A percentile compares a stretch with the other conserved stretches of the same genome.
These are phyloP conservation scores for Gymnocypris eckloni DNA, from an alignment of 2,797 vertebrate species.

Conservation along the genomic window DNA sequence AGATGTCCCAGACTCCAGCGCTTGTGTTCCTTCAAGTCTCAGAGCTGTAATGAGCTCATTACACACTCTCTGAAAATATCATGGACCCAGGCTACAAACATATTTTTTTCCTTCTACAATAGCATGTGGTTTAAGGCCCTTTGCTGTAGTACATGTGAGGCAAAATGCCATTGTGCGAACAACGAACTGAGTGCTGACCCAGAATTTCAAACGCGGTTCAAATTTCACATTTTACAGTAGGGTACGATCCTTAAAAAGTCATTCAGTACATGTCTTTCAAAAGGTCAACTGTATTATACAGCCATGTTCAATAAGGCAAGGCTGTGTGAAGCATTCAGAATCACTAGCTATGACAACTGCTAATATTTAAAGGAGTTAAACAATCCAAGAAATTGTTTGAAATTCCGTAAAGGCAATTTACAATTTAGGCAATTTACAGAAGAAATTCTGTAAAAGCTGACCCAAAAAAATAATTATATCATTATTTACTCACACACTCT, in stretches of 20 bases:
- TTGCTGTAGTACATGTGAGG: constrained; percentile 33
- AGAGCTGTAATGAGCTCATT: constrained; percentile 49
- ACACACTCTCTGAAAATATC: constrained; percentile 47
- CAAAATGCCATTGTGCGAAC: not conserved
- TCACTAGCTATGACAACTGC: too few relatives aligned
- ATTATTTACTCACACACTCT: not conserved
- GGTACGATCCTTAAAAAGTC: not conserved
- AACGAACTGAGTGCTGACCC: not conserved
- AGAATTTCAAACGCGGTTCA: constrained; percentile 30
- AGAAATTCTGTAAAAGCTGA: not conserved
- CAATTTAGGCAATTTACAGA: too few relatives aligned
- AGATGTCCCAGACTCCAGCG: constrained; percentile 31
- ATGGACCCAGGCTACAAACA: constrained; percentile 37
- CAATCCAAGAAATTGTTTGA: too few relatives aligned
- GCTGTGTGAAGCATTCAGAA: not conserved
- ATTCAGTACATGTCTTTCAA: constrained; percentile 2
- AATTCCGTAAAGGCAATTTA: not conserved
- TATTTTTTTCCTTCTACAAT: constrained; percentile 16
- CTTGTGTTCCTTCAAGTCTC: constrained; percentile 48
- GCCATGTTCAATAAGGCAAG: not conserved
- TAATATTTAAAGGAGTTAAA: too few relatives aligned
- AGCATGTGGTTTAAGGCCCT: constrained; percentile 21
- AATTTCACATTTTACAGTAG: constrained; percentile 38
- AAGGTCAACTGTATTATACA: constrained; percentile 14
- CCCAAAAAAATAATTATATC: not conserved